These are phyloP conservation scores for Motacilla alba DNA, from an alignment of 2,113 vertebrate genomes.

Conservation along the genomic window DNA sequence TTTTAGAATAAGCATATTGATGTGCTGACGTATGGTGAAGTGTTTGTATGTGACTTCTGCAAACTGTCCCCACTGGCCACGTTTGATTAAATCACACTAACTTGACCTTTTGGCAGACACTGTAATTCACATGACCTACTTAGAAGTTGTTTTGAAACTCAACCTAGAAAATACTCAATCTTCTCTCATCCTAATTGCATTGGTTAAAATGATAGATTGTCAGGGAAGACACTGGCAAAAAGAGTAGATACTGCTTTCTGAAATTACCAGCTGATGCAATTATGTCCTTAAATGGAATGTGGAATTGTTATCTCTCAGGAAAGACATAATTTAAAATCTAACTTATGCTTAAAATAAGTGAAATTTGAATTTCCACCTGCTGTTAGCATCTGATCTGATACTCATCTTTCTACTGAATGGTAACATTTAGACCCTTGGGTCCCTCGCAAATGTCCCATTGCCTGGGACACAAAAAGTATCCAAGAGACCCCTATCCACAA, in stretches of 20 bases:
- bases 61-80: neutral
- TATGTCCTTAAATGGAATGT: neutral
- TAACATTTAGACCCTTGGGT: neutral
- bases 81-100: neutral
- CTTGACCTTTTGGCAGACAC: neutral
- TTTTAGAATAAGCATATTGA: neutral
- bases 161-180: neutral
- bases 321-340: neutral
- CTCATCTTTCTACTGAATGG: neutral
- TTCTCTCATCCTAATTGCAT: neutral
- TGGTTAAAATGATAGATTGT: neutral
- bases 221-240: neutral
- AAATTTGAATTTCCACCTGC: neutral
- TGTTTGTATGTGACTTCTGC: neutral
- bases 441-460: neutral
- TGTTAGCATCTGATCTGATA: neutral
- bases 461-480: too few species aligned
- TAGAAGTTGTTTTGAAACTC: constrained; percentile 19
- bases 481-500: neutral
- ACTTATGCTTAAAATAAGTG: neutral
- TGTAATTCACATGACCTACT: neutral
- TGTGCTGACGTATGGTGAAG: neutral
- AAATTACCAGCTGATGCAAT: neutral
- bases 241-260: neutral
- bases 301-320: neutral